These are phyloP conservation scores for Atherinomorus stipes DNA, from an alignment of 2,113 vertebrate species.

Conservation along the genomic window DNA sequence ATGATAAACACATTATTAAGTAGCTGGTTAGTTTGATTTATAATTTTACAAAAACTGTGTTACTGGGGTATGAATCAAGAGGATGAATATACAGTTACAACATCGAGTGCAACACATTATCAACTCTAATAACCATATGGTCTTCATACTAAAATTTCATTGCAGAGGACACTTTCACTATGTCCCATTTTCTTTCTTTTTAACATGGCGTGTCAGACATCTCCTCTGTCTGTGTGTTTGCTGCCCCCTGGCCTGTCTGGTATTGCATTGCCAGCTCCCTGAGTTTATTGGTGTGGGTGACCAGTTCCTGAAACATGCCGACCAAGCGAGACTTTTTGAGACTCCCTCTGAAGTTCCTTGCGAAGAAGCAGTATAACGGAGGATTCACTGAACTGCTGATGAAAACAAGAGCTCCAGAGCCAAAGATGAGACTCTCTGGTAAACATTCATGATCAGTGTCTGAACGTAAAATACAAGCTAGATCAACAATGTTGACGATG, in stretches of 20 bases:
- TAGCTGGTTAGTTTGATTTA: no score
- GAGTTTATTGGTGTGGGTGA: slow-evolving; percentile 36
- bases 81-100: background rate
- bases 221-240: slow-evolving; percentile 13
- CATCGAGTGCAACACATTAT: background rate
- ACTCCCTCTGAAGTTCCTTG: slow-evolving; percentile 59
- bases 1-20: no score
- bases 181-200: background rate
- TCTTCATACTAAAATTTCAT: background rate
- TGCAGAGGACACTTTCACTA: background rate
- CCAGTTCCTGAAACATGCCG: slow-evolving; percentile 74
- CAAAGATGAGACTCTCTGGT: background rate
- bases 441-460: background rate
- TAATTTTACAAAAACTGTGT: no score
- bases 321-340: slow-evolving; percentile 57
- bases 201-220: slow-evolving; percentile 1
- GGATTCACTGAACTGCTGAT: slow-evolving; percentile 78
- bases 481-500: slow-evolving; percentile 50
- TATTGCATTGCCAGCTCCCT: slow-evolving; percentile 43
- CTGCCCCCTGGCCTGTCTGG: slow-evolving; percentile 44
- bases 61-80: background rate
- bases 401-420: slow-evolving; percentile 68
- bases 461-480: slow-evolving; percentile 22
- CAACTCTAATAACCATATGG: background rate
- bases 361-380: slow-evolving; percentile 61